Base-by-base conservation (phyloP, 1,140 invertebrate species). In the Lepidurus couesii region DNA sequence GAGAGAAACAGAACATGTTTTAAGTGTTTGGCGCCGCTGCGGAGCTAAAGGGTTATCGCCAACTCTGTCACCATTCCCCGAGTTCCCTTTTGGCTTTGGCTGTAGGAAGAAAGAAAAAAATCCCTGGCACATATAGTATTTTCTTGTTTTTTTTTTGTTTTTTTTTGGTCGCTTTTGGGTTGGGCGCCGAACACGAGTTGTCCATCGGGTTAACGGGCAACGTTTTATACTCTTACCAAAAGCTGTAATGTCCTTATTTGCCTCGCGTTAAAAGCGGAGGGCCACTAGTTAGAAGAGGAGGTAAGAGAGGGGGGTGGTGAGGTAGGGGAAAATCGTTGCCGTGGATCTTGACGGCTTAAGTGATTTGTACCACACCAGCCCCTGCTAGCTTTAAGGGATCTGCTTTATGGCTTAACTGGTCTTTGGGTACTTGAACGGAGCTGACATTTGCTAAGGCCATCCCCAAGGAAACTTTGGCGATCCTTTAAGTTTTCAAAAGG, bases 161-260 rank as follows among this genome's bases (percentile, higher is more conserved):
- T 34, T 34, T 34, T 34, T 34, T 34, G 34, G 53, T 7, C 21
- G 53, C 16, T 65, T 47, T 65, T 65, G 53, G 53, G 53, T 65
- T 65, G 53, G 53, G 53, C 53, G 53, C 53, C 53, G 53, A 65
- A 65, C 53, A 65, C 53, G 53, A 65, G 53, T 65, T 65, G 53
- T 65, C 53, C 53, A 65, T 65, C 21, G 53, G 53, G 53, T 65
- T 65, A 65, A 65, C 53, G 53, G 53, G 53, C 53, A n/a, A 16
- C 53, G 53, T 65, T 65, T 65, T 65, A 65, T 65, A 65, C 53
- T 65, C 53, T 65, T 65, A 65, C 53, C 53, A 65, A 65, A 65
- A 65, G 53, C 53, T 65, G 53, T 65, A 65, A 65, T 65, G 53
- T 65, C 53, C 53, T 65, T 65, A 65, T 65, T 65, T 65, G 53